Evolutionary conservation across 2,888 invertebrate genomes (phyloP).

Genomic region (Drosophila koepferae): DNA sequence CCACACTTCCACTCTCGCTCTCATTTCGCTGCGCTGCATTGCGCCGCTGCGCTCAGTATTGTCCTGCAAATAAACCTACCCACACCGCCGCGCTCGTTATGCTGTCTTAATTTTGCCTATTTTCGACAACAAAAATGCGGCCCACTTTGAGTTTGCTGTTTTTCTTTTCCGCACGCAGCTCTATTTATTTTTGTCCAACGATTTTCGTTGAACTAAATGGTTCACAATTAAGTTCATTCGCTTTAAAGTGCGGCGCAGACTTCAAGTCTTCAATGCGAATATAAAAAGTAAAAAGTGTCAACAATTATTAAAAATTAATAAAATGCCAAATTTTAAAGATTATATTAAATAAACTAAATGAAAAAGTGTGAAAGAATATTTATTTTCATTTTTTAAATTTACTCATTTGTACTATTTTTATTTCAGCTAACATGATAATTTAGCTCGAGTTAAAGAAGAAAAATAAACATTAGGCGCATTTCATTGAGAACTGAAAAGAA

Average conservation of each 20-base stretch:
- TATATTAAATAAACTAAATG: slow-evolving; percentile 1
- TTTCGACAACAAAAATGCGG: slow-evolving; percentile 38
- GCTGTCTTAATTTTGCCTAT: slow-evolving; percentile 34
- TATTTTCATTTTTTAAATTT: no score
- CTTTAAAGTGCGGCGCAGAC: slow-evolving; percentile 7
- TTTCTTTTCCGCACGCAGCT: slow-evolving; percentile 37
- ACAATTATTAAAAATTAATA: background rate
- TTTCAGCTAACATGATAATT: slow-evolving; percentile 47
- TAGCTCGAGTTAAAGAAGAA: slow-evolving; percentile 24
- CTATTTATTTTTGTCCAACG: slow-evolving; percentile 56
- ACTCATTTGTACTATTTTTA: background rate
- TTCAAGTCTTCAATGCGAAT: background rate
- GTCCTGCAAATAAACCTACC: slow-evolving; percentile 21
- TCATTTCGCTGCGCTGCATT: slow-evolving; percentile 23
- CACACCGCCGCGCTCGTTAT: background rate
- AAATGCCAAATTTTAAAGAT: background rate
- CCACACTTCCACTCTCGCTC: slow-evolving; percentile 6
- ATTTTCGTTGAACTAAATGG: slow-evolving; percentile 36
- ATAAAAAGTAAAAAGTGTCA: background rate
- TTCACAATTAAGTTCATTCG: slow-evolving; percentile 17
- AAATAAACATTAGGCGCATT: slow-evolving; percentile 15
- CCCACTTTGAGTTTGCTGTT: slow-evolving; percentile 48
- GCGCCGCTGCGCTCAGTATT: slow-evolving; percentile 38
- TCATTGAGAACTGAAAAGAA: slow-evolving; percentile 11
- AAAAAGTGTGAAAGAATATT: background rate